These are phyloP conservation scores for Zalophus californianus DNA, from an alignment of 2,797 vertebrate species.

Conservation along the genomic window DNA sequence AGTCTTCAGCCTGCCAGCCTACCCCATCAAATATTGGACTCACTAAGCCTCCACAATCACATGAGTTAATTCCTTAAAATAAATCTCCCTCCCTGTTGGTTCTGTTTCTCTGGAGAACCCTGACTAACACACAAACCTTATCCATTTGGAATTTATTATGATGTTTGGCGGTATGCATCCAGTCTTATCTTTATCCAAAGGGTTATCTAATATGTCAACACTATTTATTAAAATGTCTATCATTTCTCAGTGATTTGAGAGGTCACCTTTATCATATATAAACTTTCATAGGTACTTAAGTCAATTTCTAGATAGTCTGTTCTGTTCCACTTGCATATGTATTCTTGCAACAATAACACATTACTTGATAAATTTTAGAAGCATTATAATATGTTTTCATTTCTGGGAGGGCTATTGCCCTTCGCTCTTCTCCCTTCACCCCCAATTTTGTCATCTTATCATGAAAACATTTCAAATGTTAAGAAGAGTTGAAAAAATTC, in stretches of 20 bases:
- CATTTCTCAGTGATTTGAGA: conserved; percentile 52
- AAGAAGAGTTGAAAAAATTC: neutral
- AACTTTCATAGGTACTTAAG: neutral
- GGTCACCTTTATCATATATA: conserved; percentile 38
- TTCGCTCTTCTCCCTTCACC: accelerated
- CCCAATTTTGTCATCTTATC: neutral
- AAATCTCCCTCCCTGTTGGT: neutral
- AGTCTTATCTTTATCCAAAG: conserved; percentile 27
- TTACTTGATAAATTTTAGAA: neutral
- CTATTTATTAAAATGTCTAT: conserved; percentile 22
- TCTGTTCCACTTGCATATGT: neutral
- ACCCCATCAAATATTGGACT: neutral
- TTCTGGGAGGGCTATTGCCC: neutral
- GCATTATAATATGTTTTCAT: neutral
- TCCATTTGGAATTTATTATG: conserved; percentile 33
- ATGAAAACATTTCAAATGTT: neutral
- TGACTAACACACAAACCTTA: neutral
- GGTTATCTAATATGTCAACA: neutral
- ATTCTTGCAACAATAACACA: neutral
- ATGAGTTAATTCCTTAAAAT: neutral
- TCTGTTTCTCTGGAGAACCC: neutral
- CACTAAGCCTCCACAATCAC: neutral
- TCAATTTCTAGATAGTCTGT: neutral
- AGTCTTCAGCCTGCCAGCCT: neutral
- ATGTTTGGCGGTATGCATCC: neutral